These are phyloP conservation scores for Cygnus buccinator DNA, from an alignment of 2,113 vertebrate genomes.

Conservation along the genomic window DNA sequence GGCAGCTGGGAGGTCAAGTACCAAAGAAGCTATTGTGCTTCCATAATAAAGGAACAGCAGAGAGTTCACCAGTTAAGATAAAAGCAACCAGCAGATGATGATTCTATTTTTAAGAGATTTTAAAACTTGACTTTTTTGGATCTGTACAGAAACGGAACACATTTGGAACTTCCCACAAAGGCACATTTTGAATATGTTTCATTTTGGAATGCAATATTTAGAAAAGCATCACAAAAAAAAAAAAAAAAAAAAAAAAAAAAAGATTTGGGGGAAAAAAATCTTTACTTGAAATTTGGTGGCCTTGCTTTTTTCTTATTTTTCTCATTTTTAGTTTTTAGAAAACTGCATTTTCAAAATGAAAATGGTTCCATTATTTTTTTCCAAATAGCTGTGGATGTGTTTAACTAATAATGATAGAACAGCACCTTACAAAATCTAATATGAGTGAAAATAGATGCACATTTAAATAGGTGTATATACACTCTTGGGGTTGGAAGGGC, in stretches of 20 bases:
- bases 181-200: neutral
- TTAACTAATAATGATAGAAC: neutral
- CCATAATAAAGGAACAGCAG: neutral
- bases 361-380: neutral
- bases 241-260: neutral
- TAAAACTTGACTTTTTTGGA: neutral
- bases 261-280: neutral
- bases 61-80: conserved; percentile 1
- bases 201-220: neutral
- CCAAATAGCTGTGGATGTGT: neutral
- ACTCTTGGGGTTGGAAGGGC: neutral
- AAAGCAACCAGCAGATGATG: neutral
- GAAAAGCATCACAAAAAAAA: neutral
- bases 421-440: neutral
- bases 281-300: neutral
- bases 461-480: neutral
- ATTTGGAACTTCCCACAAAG: neutral
- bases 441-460: neutral
- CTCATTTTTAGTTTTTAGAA: neutral
- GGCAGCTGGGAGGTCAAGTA: neutral
- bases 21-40: neutral
- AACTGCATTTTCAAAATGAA: neutral
- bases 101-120: neutral
- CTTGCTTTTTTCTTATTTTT: neutral
- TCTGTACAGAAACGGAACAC: neutral